Evolutionary conservation across 2,888 invertebrate species (phyloP), one percentile per base, ranked within the genome.

Genomic region (Platynereis dumerilii): DNA sequence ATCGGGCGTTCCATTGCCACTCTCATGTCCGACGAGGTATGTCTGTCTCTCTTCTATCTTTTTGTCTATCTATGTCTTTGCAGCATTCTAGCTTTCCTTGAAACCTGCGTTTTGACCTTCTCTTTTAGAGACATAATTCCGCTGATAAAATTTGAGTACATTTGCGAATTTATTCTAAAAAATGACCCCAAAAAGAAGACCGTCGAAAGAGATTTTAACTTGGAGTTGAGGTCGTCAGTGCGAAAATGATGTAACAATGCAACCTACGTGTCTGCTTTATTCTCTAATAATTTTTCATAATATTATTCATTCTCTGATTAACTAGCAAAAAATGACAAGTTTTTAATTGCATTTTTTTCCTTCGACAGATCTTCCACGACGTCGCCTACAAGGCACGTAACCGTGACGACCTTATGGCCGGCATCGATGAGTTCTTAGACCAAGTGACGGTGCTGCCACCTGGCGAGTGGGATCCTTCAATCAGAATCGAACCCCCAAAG

Each of bases 1-100:
- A 94, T 97, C 64, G 98, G 97, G 5, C 88, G 98, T 72, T 96
- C 97, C 12, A 96, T 99, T 90, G 96, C 96, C 45, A 97, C 97
- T 0, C 87, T 98, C 61, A 94, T 98, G 94, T 94, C 96, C 0
- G 98, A 99, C 84, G 97, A 99, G 87, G 94, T 86, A 71, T 58
- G 73, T 52, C 17, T 45, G 56, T 24, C 7, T 28, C 24, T 12
- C 7, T n/a, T 42, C 42, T 12, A 42, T 42, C 17, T 42, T 12
- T 42, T 42, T 17, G 42, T 42, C 42, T 42, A 12, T 42, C 42
- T 42, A 42, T 42, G 12, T 42, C 17, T 10, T 42, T 42, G 42
- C 10, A 12, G 12, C 42, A n/a, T n/a, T n/a, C n/a, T n/a, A n/a
- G n/a, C n/a, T n/a, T n/a, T n/a, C n/a, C n/a, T n/a, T n/a, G n/a